Base-by-base conservation (phyloP, 2,797 vertebrate species). In the Pitangus sulphuratus region DNA sequence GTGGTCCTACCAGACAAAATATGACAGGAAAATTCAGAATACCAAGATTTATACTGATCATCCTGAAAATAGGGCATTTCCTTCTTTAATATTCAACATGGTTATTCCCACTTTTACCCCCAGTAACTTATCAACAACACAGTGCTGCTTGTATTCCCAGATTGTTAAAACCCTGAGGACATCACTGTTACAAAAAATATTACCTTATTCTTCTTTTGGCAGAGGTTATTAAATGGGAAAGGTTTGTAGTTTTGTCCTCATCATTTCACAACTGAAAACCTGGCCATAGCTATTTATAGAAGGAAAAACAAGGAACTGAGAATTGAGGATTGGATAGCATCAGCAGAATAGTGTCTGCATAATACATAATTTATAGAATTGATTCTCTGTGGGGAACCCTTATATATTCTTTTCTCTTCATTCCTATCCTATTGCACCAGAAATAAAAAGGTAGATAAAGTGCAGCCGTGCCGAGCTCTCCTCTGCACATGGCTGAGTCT, bases 291-390 rank as follows among this genome's bases (percentile, higher is more conserved):
- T 97, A 97, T 97, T 97, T 91, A 97, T 97, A 97, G 93, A 79
- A 94, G 69, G 84, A 95, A 97, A 98, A 98, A 96, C 91, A 97
- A 97, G 85, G 93, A 96, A 95, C 83, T 94, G 88, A 97, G 89
- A 96, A 95, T 51, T 97, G 84, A 94, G 92, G 80, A 97, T 97
- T 77, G 57, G 94, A 94, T 93, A 97, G 51, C 91, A 97, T 94
- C 91, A 95, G 95, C 86, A 93, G 96, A 98, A 97, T 54, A 97
- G 91, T 64, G 84, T 78, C 93, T 96, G 95, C 74, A 95, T 96
- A 97, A 98, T 97, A 94, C 87, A 97, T 97, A 96, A 97, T 97
- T 97, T 97, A 98, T 98, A 89, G 95, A 87, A 75, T 71, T 80
- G 95, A 95, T 86, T 96, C 96, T 94, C 96, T 95, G 79, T 91